Evolutionary conservation across 1,140 invertebrate species (phyloP).

Genomic region (Drosophila eugracilis): DNA sequence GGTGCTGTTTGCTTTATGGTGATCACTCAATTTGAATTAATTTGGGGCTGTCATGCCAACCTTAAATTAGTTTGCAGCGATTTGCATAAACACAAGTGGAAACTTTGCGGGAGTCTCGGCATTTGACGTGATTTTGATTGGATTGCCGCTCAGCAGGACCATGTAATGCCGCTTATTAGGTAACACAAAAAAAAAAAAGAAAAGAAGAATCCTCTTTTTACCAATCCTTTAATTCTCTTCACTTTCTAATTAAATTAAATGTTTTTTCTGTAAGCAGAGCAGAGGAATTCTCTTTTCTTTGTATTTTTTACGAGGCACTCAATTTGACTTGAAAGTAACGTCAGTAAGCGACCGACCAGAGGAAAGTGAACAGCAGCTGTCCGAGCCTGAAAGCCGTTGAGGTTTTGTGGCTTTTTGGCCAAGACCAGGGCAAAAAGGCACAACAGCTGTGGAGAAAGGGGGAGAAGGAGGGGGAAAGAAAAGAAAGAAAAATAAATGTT

Average conservation of each 20-base stretch:
- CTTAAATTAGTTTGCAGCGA: constrained; percentile 72
- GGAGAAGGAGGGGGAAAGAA: constrained; percentile 21
- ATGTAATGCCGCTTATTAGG: constrained; percentile 13
- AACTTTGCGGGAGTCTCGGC: constrained; percentile 38
- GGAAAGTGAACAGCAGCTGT: constrained; percentile 68
- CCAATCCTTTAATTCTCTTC: constrained; percentile 5
- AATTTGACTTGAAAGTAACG: constrained; percentile 41
- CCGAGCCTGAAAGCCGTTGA: constrained; percentile 64
- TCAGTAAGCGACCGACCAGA: constrained; percentile 17
- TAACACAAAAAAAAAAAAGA: neutral
- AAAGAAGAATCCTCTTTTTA: neutral
- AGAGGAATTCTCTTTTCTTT: constrained; percentile 2
- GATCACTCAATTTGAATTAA: constrained; percentile 83
- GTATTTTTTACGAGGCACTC: constrained; percentile 24
- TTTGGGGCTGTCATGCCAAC: constrained; percentile 77
- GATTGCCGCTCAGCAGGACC: constrained; percentile 22
- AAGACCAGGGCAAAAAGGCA: constrained; percentile 29
- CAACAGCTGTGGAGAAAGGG: constrained; percentile 21
- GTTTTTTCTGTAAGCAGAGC: constrained; percentile 1
- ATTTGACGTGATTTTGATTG: constrained; percentile 43
- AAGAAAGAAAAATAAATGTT: constrained; percentile 60
- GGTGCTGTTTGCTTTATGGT: constrained; percentile 65
- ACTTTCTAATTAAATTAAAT: constrained; percentile 32
- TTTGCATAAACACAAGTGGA: constrained; percentile 72
- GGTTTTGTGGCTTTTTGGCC: constrained; percentile 66